Evolutionary conservation across 1,140 invertebrate genomes (phyloP).

Genomic region (Amyelois transitella): DNA sequence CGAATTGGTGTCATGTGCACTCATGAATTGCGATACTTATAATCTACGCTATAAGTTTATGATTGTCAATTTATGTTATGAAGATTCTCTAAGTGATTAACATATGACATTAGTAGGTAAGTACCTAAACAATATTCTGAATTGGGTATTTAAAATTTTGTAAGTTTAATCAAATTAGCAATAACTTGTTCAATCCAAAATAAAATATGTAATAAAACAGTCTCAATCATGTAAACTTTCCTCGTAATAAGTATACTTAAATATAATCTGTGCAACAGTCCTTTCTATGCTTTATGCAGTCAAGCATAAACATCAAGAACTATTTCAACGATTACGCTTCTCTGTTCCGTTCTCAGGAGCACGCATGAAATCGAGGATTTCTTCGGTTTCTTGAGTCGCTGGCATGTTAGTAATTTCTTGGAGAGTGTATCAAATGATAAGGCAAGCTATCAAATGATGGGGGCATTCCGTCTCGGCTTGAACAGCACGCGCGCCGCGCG

Average conservation of each 20-base stretch:
- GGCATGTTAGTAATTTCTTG: constrained; percentile 51
- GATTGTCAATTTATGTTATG: too few relatives aligned
- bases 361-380: constrained; percentile 14
- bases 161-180: background rate
- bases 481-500: constrained; percentile 61
- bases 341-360: background rate
- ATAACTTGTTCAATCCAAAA: background rate
- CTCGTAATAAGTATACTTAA: background rate
- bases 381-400: constrained; percentile 1
- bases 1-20: constrained; percentile 44
- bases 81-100: too few relatives aligned
- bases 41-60: background rate
- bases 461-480: constrained; percentile 62
- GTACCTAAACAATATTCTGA: too few relatives aligned
- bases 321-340: background rate
- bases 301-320: background rate
- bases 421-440: constrained; percentile 63
- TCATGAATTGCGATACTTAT: constrained; percentile 10
- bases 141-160: background rate
- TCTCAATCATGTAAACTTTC: background rate
- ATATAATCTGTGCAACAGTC: background rate
- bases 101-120: too few relatives aligned
- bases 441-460: constrained; percentile 58
- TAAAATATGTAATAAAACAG: too few relatives aligned
- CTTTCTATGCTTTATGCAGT: background rate